Evolutionary conservation across 37 sponge, comb jelly and placozoan genomes (phyloP).

Genomic region (Trichoplax adhaerens): DNA sequence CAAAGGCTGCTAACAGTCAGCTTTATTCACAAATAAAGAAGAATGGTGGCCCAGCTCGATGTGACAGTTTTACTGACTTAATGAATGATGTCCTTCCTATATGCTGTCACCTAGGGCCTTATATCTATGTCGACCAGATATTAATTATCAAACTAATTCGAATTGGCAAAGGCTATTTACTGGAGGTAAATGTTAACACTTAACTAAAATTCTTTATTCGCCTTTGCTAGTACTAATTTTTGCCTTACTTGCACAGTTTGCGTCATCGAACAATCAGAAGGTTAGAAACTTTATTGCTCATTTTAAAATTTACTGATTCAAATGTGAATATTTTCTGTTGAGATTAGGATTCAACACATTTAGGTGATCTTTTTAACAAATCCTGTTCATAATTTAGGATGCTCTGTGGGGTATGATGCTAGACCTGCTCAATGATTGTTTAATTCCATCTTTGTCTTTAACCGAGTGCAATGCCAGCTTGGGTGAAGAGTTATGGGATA

Average conservation of each 20-base stretch:
- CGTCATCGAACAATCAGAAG: neutral
- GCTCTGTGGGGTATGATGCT: no score
- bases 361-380: conserved; percentile 36
- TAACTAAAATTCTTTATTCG: neutral
- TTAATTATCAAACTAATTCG: conserved; percentile 71
- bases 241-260: no score
- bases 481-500: conserved; percentile 77
- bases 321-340: neutral
- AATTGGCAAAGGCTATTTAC: conserved; percentile 44
- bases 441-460: conserved; percentile 57
- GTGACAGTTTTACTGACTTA: neutral
- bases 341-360: no score
- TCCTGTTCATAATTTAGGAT: no score
- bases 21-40: neutral
- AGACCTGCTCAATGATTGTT: no score
- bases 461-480: conserved; percentile 77
- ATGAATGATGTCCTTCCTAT: conserved; percentile 1
- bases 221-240: no score
- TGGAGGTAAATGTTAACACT: conserved; percentile 13
- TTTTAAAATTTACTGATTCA: neutral
- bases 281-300: neutral
- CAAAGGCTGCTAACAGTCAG: conserved; percentile 27
- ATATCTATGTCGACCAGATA: conserved; percentile 46
- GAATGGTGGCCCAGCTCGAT: neutral
- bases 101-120: conserved; percentile 52